Percentiles rank a stretch among this genome's conserved stretches.
Evolutionary conservation across 2,113 vertebrate genomes (phyloP).

Genomic region (Callaeas wilsoni): DNA sequence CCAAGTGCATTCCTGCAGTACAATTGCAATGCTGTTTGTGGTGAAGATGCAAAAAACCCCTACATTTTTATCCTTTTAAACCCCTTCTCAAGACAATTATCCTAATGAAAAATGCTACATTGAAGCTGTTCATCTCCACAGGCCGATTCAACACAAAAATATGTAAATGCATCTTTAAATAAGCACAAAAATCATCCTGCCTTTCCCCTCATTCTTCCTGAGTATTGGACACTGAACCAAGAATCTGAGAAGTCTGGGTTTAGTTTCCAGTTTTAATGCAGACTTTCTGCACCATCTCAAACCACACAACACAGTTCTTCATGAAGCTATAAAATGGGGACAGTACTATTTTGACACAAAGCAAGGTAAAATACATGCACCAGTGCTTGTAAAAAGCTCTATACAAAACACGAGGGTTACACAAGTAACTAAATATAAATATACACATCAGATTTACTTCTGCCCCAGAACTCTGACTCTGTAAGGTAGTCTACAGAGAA

Average conservation of each 20-base stretch:
- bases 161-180: not conserved
- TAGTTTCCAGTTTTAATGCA: not conserved
- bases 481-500: not conserved
- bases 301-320: not conserved
- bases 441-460: not conserved
- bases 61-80: not conserved
- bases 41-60: not conserved
- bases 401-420: not conserved
- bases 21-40: not conserved
- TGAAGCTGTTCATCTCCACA: not conserved
- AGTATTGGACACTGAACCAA: not conserved
- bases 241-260: not conserved
- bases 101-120: not conserved
- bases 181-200: not conserved
- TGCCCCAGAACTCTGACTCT: not conserved
- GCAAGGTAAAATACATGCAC: not conserved
- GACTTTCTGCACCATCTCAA: not conserved
- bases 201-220: not conserved
- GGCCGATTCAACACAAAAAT: not conserved
- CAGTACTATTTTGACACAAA: not conserved
- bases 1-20: not conserved
- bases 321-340: not conserved
- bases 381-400: not conserved
- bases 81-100: not conserved
- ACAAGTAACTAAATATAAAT: not conserved